Percentiles rank a stretch among this genome's conserved stretches.
These are phyloP conservation scores for Rhinoraja longicauda DNA, from an alignment of 2,797 vertebrate species.

Conservation along the genomic window DNA sequence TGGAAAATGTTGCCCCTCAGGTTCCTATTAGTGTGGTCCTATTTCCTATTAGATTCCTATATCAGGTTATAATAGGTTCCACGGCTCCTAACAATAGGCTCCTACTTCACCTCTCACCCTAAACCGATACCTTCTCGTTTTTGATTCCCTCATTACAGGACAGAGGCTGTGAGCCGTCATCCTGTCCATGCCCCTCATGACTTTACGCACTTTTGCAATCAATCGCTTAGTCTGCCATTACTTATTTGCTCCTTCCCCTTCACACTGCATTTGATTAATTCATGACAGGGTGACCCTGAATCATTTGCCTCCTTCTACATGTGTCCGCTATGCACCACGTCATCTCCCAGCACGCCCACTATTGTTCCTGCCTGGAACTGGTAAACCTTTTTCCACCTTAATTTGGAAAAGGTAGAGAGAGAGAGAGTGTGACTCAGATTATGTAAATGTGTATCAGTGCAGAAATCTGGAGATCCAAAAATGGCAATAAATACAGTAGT, in stretches of 20 bases:
- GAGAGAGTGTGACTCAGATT: not conserved
- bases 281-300: conserved; percentile 43
- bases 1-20: no score
- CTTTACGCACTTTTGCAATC: no score
- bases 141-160: no score
- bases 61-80: no score
- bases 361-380: conserved; percentile 43
- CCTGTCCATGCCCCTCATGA: no score
- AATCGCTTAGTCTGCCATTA: not conserved
- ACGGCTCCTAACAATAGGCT: no score
- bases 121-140: no score
- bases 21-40: no score
- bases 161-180: no score
- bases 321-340: conserved; percentile 46
- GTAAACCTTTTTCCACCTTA: conserved; percentile 5
- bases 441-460: conserved; percentile 14
- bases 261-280: conserved; percentile 44
- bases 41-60: no score
- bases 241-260: not conserved
- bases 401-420: not conserved
- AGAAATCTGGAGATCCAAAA: not conserved
- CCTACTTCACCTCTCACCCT: no score
- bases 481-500: not conserved
- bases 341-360: conserved; percentile 49
- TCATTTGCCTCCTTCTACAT: conserved; percentile 54